Conservation (phyloP, 2,888 invertebrate species). For the Herminia tarsipennalis region DNA sequence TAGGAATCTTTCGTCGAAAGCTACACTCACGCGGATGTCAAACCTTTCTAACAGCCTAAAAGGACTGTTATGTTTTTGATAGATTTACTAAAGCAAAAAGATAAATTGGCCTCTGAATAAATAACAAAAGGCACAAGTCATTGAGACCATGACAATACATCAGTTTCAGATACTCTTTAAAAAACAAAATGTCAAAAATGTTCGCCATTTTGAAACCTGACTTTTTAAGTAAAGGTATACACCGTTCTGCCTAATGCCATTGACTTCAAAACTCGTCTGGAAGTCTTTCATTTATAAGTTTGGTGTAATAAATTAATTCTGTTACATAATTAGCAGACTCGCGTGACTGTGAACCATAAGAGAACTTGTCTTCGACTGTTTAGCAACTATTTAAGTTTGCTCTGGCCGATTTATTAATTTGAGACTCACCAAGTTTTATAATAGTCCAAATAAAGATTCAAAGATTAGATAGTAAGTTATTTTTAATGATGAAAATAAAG, state of each 20-base stretch:
- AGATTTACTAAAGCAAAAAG: too few relatives aligned
- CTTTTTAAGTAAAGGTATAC: constrained; percentile 4
- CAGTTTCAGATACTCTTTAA: too few relatives aligned
- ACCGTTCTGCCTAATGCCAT: constrained; percentile 24
- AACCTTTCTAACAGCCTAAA: too few relatives aligned
- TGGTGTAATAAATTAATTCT: constrained; percentile 67
- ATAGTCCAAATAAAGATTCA: constrained; percentile 26
- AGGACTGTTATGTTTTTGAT: too few relatives aligned
- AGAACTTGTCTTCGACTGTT: constrained; percentile 67
- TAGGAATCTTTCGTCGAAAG: too few relatives aligned
- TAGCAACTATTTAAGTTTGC: constrained; percentile 65
- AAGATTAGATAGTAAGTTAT: constrained; percentile 15
- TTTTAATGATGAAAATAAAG: constrained; percentile 1
- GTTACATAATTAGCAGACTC: constrained; percentile 76
- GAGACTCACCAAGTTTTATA: constrained; percentile 48
- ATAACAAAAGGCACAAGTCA: too few relatives aligned
- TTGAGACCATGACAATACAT: too few relatives aligned
- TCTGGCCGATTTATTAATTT: constrained; percentile 67
- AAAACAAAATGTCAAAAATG: constrained; percentile 4
- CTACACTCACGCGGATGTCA: too few relatives aligned
- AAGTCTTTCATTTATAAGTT: constrained; percentile 34
- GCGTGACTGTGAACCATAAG: constrained; percentile 77
- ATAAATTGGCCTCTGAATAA: too few relatives aligned
- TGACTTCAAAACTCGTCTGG: constrained; percentile 29
- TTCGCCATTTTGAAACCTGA: constrained; percentile 5